Percentiles rank a stretch among this genome's conserved stretches.
phyloP scores from a whole-genome alignment of 2,888 invertebrate genomes.

The Trissonchulus latispiculum region DNA sequence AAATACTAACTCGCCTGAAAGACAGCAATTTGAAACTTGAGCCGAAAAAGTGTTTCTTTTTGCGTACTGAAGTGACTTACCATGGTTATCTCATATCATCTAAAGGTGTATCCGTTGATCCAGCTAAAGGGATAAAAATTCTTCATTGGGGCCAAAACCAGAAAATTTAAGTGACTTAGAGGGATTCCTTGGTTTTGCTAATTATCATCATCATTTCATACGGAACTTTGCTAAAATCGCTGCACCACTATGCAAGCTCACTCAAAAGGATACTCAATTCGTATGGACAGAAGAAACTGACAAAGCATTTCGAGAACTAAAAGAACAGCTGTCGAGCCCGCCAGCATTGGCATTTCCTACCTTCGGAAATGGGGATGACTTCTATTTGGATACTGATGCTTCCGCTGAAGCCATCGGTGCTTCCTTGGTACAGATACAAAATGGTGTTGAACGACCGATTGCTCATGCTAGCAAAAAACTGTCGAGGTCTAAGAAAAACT shows the following conservation, averaged over 20 bases:
- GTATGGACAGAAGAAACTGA: not conserved
- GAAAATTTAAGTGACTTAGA: not conserved
- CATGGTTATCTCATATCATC: constrained; percentile 22
- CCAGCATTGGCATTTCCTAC: not conserved
- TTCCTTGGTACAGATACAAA: not conserved
- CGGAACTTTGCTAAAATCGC: not conserved
- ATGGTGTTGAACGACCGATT: not conserved
- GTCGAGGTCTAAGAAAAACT: not conserved
- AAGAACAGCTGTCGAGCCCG: not conserved
- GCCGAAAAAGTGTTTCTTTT: constrained; percentile 29
- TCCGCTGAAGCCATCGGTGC: not conserved
- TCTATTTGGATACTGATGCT: not conserved
- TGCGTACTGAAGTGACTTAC: constrained; percentile 19
- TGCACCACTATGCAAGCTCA: not conserved
- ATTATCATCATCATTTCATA: not conserved
- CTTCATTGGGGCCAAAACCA: not conserved
- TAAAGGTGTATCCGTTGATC: constrained; percentile 9
- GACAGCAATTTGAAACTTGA: constrained; percentile 27
- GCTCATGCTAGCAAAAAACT: not conserved
- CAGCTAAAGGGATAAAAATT: not conserved
- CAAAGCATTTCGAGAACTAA: not conserved
- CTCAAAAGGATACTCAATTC: not conserved
- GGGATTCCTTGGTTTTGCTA: not conserved
- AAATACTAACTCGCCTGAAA: not conserved
- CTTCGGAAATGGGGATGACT: not conserved